Percentiles rank a stretch among this genome's conserved stretches.
These are phyloP conservation scores for Halictus quadricinctus DNA, from an alignment of 2,888 invertebrate genomes.

Conservation along the genomic window DNA sequence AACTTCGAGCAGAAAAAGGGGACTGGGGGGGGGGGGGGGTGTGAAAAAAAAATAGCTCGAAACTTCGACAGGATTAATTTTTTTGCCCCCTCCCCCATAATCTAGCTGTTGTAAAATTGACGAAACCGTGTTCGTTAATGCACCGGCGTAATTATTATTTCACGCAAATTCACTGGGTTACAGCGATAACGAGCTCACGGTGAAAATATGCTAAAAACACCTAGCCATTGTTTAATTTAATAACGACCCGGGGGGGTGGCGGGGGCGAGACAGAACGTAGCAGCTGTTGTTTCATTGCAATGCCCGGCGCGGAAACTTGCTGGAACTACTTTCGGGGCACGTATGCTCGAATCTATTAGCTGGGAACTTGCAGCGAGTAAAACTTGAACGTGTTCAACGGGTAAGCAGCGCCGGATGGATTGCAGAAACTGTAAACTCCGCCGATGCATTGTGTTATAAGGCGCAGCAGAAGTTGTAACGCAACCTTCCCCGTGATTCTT, in stretches of 20 bases:
- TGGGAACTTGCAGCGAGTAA: constrained; percentile 31
- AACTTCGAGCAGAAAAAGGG: not conserved
- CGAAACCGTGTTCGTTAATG: not conserved
- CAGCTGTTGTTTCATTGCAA: constrained; percentile 35
- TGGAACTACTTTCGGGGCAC: constrained; percentile 34
- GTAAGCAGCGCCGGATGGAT: constrained; percentile 31
- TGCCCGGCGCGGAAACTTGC: constrained; percentile 29
- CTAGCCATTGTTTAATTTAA: constrained; percentile 15
- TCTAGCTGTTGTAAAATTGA: not conserved
- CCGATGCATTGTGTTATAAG: constrained; percentile 27
- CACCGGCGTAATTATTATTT: not conserved
- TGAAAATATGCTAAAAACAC: not conserved
- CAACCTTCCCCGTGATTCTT: constrained; percentile 22
- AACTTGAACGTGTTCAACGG: constrained; percentile 32
- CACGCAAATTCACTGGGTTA: not conserved
- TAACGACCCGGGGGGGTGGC: not conserved
- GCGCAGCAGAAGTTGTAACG: constrained; percentile 30
- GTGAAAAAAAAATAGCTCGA: not conserved
- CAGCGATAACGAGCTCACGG: not conserved
- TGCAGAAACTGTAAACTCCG: constrained; percentile 34
- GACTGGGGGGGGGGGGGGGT: not conserved
- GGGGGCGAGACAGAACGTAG: not conserved
- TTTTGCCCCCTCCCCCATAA: not conserved
- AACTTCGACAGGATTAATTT: not conserved
- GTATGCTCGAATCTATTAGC: constrained; percentile 41